Evolutionary conservation across 1,140 invertebrate genomes (phyloP).

Genomic region (Lineus longissimus): DNA sequence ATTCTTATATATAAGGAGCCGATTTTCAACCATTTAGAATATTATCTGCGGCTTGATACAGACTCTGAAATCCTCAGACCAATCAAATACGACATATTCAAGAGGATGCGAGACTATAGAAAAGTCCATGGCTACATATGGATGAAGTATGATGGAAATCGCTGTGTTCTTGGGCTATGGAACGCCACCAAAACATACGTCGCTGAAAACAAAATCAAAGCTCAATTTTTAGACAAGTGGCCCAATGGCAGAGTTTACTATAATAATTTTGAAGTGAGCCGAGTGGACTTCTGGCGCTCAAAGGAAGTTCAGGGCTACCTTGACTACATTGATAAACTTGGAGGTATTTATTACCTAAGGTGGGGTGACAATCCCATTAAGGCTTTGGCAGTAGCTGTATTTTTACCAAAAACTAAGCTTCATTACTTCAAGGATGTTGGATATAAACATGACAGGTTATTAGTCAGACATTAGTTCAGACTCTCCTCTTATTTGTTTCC

Average conservation of each 20-base stretch:
- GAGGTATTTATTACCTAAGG: background rate
- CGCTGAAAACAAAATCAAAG: background rate
- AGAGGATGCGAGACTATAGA: background rate
- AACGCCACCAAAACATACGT: background rate
- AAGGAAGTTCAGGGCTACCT: background rate
- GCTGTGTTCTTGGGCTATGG: background rate
- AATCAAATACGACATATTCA: constrained; percentile 1
- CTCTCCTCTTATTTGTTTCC: too few species aligned
- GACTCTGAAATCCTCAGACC: background rate
- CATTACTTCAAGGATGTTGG: constrained; percentile 3
- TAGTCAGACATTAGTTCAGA: too few species aligned
- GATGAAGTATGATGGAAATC: background rate
- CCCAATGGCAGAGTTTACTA: background rate
- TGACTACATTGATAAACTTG: background rate
- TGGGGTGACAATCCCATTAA: background rate
- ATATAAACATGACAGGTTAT: background rate
- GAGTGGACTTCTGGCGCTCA: background rate
- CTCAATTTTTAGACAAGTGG: background rate
- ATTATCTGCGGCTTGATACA: constrained; percentile 1
- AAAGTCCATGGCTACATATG: background rate
- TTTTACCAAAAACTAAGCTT: background rate
- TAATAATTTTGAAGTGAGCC: constrained; percentile 1
- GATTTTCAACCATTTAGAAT: background rate
- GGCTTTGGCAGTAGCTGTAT: background rate
- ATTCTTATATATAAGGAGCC: background rate